phyloP scores from a whole-genome alignment of 2,888 invertebrate species.

The Vanessa cardui region DNA sequence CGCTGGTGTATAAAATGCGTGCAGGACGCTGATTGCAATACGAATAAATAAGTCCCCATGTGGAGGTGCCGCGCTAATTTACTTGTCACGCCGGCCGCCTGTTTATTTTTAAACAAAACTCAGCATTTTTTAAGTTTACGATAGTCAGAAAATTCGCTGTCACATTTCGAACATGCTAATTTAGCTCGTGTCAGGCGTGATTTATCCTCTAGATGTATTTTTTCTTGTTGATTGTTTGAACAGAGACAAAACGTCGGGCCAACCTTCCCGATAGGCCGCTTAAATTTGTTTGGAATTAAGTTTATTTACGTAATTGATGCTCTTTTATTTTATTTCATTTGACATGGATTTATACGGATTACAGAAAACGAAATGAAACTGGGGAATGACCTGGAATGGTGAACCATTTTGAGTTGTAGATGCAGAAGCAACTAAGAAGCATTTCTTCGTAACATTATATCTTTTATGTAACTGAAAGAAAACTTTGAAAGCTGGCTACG shows the following conservation, averaged over 20 bases:
- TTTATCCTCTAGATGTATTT: constrained; percentile 21
- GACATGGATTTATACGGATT: no score
- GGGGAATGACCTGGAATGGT: no score
- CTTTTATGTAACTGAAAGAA: no score
- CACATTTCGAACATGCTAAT: constrained; percentile 33
- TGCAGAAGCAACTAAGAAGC: no score
- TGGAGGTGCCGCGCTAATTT: constrained; percentile 55
- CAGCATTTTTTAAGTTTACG: constrained; percentile 35
- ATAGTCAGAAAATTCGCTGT: constrained; percentile 32
- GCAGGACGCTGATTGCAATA: constrained; percentile 58
- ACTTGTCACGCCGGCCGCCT: constrained; percentile 50
- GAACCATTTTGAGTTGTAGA: no score
- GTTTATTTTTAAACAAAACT: constrained; percentile 50
- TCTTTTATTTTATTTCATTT: no score
- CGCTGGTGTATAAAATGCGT: constrained; percentile 41
- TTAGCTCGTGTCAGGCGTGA: constrained; percentile 28
- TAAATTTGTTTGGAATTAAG: not conserved
- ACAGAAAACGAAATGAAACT: no score
- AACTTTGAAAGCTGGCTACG: no score
- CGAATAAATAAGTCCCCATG: constrained; percentile 52
- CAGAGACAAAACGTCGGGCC: constrained; percentile 18
- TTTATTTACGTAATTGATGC: not conserved
- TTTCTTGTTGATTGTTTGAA: constrained; percentile 20
- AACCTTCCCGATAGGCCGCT: not conserved
- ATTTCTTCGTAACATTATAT: no score